Percentiles rank a stretch among this genome's conserved stretches.
These are phyloP conservation scores for Orius laevigatus DNA, from an alignment of 1,140 invertebrate genomes.

Conservation along the genomic window DNA sequence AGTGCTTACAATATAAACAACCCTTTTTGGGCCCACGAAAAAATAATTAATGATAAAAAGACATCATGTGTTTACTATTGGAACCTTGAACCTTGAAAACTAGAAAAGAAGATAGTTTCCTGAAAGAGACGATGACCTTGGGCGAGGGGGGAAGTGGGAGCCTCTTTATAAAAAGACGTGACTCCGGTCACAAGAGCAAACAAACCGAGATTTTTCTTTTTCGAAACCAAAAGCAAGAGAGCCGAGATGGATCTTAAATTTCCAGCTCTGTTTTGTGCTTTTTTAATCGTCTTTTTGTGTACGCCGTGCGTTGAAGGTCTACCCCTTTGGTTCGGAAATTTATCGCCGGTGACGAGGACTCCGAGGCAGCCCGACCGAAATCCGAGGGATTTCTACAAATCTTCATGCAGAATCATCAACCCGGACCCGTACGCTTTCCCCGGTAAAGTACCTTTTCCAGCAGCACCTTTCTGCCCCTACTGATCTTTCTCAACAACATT, in stretches of 20 bases:
- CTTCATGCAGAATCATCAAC: slow-evolving; percentile 23
- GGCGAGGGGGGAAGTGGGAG: no score
- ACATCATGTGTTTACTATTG: no score
- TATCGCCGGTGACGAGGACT: slow-evolving; percentile 3
- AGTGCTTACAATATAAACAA: no score
- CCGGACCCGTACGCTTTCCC: slow-evolving; percentile 25
- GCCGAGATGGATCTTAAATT: slow-evolving; percentile 16
- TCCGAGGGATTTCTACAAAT: slow-evolving; percentile 21
- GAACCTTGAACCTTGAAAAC: no score
- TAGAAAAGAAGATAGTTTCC: no score
- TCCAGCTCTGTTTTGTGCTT: slow-evolving; percentile 25
- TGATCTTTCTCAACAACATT: slow-evolving; percentile 7
- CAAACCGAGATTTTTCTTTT: no score
- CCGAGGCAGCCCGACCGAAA: background rate
- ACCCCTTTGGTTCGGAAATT: slow-evolving; percentile 13
- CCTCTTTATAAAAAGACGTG: no score
- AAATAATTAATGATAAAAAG: no score
- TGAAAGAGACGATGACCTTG: no score
- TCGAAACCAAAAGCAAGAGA: no score
- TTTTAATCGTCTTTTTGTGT: slow-evolving; percentile 6
- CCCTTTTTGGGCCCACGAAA: no score
- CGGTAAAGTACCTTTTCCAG: slow-evolving; percentile 23
- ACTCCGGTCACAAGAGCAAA: no score
- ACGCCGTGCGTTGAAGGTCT: slow-evolving; percentile 15
- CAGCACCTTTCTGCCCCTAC: slow-evolving; percentile 24